A percentile compares a stretch with the other conserved stretches of the same genome.
Evolutionary conservation across 2,888 invertebrate species (phyloP).

Genomic region (Ectemnius cavifrons): DNA sequence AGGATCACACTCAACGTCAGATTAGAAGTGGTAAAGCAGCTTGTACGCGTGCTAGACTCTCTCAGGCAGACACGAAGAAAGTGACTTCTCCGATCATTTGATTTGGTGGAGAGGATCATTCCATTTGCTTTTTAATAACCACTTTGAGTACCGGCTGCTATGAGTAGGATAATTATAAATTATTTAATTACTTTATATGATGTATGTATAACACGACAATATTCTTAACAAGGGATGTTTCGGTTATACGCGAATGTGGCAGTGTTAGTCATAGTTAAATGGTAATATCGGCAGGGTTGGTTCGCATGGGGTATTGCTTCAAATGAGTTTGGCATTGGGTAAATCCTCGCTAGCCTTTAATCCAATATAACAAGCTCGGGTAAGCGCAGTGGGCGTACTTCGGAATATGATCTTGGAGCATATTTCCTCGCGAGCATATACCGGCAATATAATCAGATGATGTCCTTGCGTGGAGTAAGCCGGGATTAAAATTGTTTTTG

Average conservation of each 20-base stretch:
- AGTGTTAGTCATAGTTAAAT: too few species aligned
- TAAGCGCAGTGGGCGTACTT: slow-evolving; percentile 11
- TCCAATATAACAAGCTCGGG: not conserved
- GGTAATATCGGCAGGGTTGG: too few species aligned
- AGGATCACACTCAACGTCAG: slow-evolving; percentile 17
- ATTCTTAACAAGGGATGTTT: too few species aligned
- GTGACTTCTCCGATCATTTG: not conserved
- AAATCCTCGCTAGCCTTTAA: not conserved
- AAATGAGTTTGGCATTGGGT: not conserved
- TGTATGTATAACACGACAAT: too few species aligned
- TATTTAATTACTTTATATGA: too few species aligned
- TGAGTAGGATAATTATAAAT: too few species aligned
- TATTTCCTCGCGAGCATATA: slow-evolving; percentile 25
- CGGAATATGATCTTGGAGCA: slow-evolving; percentile 18
- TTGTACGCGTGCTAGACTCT: too few species aligned
- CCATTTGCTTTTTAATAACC: not conserved
- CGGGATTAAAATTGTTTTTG: slow-evolving; percentile 43
- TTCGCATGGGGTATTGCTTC: too few species aligned
- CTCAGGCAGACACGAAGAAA: not conserved
- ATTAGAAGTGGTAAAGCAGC: not conserved
- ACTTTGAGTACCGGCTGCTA: not conserved
- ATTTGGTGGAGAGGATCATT: not conserved
- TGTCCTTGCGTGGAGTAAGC: slow-evolving; percentile 22
- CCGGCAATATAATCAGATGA: slow-evolving; percentile 32
- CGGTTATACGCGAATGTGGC: too few species aligned